These are phyloP conservation scores for Spea bombifrons DNA, from an alignment of 2,113 vertebrate species.

Conservation along the genomic window DNA sequence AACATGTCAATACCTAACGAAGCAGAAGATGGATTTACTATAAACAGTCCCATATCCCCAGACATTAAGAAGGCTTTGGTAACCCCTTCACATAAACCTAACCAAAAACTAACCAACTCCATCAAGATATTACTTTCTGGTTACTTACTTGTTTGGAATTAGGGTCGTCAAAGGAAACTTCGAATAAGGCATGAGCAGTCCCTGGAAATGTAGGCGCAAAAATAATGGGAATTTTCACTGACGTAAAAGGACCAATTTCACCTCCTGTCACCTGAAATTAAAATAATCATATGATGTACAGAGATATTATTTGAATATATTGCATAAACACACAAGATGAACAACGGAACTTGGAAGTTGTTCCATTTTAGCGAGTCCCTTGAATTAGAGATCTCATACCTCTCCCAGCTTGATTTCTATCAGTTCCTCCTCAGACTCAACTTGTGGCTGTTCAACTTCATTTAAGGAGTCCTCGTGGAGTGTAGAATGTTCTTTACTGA, in stretches of 20 bases:
- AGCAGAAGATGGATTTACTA: too few relatives aligned
- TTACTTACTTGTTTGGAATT: conserved; percentile 72
- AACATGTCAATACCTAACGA: too few relatives aligned
- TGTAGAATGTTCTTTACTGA: background rate
- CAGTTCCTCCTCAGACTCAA: conserved; percentile 33
- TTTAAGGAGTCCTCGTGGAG: background rate
- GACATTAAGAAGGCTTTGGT: too few relatives aligned
- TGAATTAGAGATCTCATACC: conserved; percentile 54
- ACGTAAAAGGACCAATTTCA: conserved; percentile 76
- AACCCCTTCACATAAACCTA: too few relatives aligned
- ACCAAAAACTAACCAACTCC: too few relatives aligned
- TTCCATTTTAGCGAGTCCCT: too few relatives aligned
- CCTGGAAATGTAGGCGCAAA: conserved; percentile 81
- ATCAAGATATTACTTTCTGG: background rate
- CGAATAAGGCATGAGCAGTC: conserved; percentile 63
- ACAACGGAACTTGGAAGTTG: too few relatives aligned
- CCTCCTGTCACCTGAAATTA: conserved; percentile 68
- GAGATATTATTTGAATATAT: background rate
- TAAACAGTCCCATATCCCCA: too few relatives aligned
- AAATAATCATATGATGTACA: background rate
- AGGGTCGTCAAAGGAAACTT: conserved; percentile 72
- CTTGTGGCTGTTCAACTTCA: background rate
- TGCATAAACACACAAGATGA: too few relatives aligned
- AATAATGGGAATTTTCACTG: conserved; percentile 72
- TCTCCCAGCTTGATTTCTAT: conserved; percentile 63